Evolutionary conservation across 2,888 invertebrate genomes (phyloP).

Genomic region (Athrips mouffetella): DNA sequence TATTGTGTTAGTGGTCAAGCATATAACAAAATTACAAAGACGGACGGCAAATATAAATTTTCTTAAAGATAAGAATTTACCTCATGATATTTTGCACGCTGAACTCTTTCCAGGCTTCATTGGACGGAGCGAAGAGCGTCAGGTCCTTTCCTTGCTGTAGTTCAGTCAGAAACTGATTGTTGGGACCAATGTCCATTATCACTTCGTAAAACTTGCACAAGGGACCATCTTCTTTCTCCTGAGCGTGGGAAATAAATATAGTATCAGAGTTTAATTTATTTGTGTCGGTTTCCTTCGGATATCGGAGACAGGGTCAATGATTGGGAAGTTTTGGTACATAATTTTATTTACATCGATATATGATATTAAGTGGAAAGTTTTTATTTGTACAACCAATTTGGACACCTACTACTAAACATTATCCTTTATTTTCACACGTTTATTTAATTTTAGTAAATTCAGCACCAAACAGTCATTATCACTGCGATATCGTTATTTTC

Average conservation of each 20-base stretch:
- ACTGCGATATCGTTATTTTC: background rate
- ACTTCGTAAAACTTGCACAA: slow-evolving; percentile 90
- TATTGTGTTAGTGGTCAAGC: too few relatives aligned
- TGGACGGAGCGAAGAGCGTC: slow-evolving; percentile 93
- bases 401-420: background rate
- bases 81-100: slow-evolving; percentile 84
- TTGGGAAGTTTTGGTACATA: too few relatives aligned
- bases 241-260: slow-evolving; percentile 16
- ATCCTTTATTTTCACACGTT: background rate
- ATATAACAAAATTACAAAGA: too few relatives aligned
- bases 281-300: too few relatives aligned
- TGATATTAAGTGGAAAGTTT: background rate
- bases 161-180: slow-evolving; percentile 82
- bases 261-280: too few relatives aligned
- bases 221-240: slow-evolving; percentile 78
- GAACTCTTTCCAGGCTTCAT: slow-evolving; percentile 88
- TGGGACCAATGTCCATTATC: slow-evolving; percentile 86
- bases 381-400: background rate
- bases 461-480: too few relatives aligned
- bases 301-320: too few relatives aligned
- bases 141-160: slow-evolving; percentile 84
- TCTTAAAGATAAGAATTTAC: too few relatives aligned
- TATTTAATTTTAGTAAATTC: background rate
- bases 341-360: too few relatives aligned
- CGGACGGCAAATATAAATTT: too few relatives aligned